Base-by-base conservation (phyloP, 2,113 vertebrate genomes). In the Neoarius graeffei region DNA sequence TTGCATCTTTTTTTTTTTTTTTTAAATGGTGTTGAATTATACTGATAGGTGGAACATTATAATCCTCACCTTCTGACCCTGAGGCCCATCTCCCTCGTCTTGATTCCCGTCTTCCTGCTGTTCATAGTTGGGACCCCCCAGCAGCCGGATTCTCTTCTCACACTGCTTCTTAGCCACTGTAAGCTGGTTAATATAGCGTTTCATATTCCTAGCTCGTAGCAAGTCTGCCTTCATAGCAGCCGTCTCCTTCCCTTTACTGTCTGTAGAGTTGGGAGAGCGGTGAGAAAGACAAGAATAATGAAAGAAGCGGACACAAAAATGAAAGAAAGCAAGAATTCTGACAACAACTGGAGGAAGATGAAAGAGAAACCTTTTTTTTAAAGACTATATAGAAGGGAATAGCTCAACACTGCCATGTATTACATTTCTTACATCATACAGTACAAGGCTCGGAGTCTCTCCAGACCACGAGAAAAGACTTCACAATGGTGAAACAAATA, bases 161-260 rank as follows among this genome's bases (percentile, higher is more conserved):
- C 98, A 98, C 69, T 98, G 98, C 92, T 99, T 99, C 96, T 99
- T 99, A n/a, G 98, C 98, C 89, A 99, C 97, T 0, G 98, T 99
- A 90, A 99, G 95, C 90, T 99, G 98, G 93, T 99, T 99, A 92
- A 99, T 99, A 52, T 99, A 99, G 85, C 98, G 96, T 91, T 99
- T 99, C 97, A 98, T 98, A 86, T 99, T 98, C 87, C 98, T 95
- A 90, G 98, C 97, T 87, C 98, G 95, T 88, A 99, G 95, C 62
- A 99, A 94, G 90, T 99, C 98, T 15, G 97, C 98, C 91, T 99
- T 99, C 98, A 99, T 98, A 48, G 98, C 98, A 0, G 98, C 97
- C 0, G 96, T 96, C 93, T 99, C 98, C 94, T 97, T 99, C 83
- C 97, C 98, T 97, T 97, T 97, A 89, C 95, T 92, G 90, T 96